phyloP scores from a whole-genome alignment of 2,113 vertebrate species.

The Rhegmatorhina hoffmannsi region DNA sequence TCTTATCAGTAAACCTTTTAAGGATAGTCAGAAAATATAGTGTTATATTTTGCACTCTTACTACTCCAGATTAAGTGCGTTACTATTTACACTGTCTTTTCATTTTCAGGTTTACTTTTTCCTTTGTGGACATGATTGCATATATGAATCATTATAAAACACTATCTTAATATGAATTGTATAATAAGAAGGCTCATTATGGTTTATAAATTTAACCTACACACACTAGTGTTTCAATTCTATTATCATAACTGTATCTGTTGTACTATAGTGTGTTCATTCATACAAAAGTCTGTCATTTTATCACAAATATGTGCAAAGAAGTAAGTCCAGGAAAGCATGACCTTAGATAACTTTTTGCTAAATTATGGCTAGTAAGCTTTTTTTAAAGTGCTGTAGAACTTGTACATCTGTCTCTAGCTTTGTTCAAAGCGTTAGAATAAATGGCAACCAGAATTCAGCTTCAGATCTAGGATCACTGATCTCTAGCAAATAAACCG shows the following conservation, averaged over 20 bases:
- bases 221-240: slow-evolving; percentile 35
- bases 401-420: neutral
- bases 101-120: neutral
- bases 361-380: neutral
- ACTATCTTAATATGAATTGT: neutral
- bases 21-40: neutral
- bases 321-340: slow-evolving; percentile 23
- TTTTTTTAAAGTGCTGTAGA: slow-evolving; percentile 53
- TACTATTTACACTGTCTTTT: neutral
- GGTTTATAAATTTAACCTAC: slow-evolving; percentile 34
- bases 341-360: slow-evolving; percentile 20
- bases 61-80: neutral
- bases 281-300: slow-evolving; percentile 44
- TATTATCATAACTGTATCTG: slow-evolving; percentile 34
- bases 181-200: slow-evolving; percentile 24
- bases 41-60: neutral
- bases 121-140: neutral
- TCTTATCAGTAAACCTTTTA: neutral
- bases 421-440: neutral
- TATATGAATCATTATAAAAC: neutral
- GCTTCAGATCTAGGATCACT: neutral
- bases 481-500: neutral
- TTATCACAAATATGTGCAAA: slow-evolving; percentile 45
- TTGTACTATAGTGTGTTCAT: slow-evolving; percentile 25
- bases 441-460: neutral